Base-by-base conservation (phyloP, 2,113 vertebrate genomes). In the Heterochromis multidens region DNA sequence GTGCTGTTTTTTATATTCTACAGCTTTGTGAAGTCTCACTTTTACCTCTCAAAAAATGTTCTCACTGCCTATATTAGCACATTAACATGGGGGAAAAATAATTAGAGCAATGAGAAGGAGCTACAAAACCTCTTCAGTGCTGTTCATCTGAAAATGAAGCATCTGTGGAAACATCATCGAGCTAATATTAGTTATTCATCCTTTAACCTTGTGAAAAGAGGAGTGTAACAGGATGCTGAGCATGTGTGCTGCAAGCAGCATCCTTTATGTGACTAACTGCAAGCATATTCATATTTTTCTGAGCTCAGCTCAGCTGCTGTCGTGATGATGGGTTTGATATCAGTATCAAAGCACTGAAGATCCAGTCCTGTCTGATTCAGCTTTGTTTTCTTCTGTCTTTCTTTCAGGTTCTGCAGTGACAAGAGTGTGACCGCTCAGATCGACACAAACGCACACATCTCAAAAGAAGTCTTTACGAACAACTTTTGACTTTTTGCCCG, bases 1-100 rank as follows among this genome's bases (percentile, higher is more conserved):
- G 43, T 79, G 49, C 70, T 27, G 2, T n/a, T 16, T 56, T 49
- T 79, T 86, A 59, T 17, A 57, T 83, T 67, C 80, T 43, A 17
- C 89, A 85, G 85, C 81, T 85, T 88, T 87, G 91, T 82, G 90
- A 94, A 88, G 83, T 94, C 89, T 90, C 94, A 92, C 91, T 77
- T 90, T 70, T n/a, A 29, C 17, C 10, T 46, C 82, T 17, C 67
- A 43, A 60, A 37, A 65, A 35, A 59, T 14, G 19, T 61, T 83
- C 58, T 31, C 76, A 7, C 86, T 74, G 82, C 59, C 33, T 92
- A 27, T 19, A 88, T 94, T 92, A 91, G 25, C 91, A 83, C 82
- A 3, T 81, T 63, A 23, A 74, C n/a, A 86, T 40, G 17, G 54
- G 58, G 46, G 49, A 70, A 56, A 77, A 59, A 77, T 27, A 56